Percentiles rank a stretch among this genome's conserved stretches.
Evolutionary conservation across 1,140 invertebrate genomes (phyloP).

Genomic region (Anastrepha ludens): DNA sequence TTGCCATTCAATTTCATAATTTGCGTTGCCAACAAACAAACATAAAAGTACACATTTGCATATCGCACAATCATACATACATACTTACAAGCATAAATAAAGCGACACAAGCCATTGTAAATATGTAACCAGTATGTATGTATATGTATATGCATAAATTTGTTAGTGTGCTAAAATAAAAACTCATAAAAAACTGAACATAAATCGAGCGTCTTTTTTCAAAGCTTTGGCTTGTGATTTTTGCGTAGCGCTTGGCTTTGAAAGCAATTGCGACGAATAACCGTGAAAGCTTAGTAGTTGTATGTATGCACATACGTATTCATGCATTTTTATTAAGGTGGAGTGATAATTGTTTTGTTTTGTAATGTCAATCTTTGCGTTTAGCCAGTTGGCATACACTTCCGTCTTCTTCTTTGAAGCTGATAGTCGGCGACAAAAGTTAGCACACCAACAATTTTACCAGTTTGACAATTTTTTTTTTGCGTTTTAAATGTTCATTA

Average conservation of each 20-base stretch:
- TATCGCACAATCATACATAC: neutral
- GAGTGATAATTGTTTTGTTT: no score
- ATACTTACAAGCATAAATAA: neutral
- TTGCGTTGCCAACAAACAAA: neutral
- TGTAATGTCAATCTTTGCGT: no score
- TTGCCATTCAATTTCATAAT: constrained; percentile 25
- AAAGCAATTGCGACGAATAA: neutral
- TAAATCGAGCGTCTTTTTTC: neutral
- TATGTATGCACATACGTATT: neutral
- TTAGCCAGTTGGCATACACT: no score
- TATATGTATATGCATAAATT: no score
- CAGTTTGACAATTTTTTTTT: no score
- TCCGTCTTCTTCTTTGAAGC: no score
- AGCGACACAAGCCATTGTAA: neutral
- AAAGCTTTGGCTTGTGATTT: neutral
- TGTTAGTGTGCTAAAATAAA: no score
- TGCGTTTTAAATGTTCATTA: no score
- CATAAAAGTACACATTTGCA: neutral
- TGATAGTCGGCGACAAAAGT: no score
- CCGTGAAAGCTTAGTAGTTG: neutral
- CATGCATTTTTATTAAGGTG: no score
- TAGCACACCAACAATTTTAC: no score
- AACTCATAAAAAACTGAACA: neutral
- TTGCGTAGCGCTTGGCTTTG: neutral
- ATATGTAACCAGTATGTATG: neutral